Evolutionary conservation across 2,888 invertebrate species (phyloP), one percentile per base, ranked within the genome.

Genomic region (Sthenelais limicola): DNA sequence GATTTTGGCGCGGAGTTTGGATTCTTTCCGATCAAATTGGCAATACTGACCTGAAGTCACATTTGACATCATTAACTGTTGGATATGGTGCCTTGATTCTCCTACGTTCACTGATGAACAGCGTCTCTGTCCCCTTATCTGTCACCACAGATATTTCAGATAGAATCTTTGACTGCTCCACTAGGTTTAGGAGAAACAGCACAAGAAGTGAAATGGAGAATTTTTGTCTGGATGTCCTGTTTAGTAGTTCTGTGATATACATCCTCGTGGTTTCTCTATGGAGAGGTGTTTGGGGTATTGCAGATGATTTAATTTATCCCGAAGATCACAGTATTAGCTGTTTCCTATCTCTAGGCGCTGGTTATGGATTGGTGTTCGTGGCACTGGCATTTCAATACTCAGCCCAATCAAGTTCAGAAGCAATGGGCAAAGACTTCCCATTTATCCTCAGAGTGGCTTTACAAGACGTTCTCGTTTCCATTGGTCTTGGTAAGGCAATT

Each of bases 401-500:
- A 56, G 56, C 56, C 30, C 56, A 56, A 24, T 56, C 56, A 9
- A 56, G 32, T 24, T 56, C 56, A 3, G 56, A 56, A 15, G 56
- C 56, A 9, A 56, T 56, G 56, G 56, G 56, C 30, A 28, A 56
- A 56, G 32, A 56, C 32, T 56, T 56, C 56, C 56, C 56, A 2
- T 56, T 56, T 28, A 3, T 56, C 32, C 56, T 56, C 28, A 18
- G 24, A 33, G 56, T 56, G 28, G 56, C 30, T 3, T 24, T 56
- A 18, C 56, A 56, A 24, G 56, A 56, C 56, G 3, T 15, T 28
- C 56, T 56, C 56, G 32, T 56, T 12, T 30, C 56, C 30, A 30
- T 56, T n/a, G 56, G 56, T n/a, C n/a, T 56, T 33, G 30, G 56
- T 56, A 15, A 56, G 56, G n/a, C n/a, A n/a, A n/a, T n/a, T n/a